phyloP scores from a whole-genome alignment of 1,140 invertebrate species.

The Platorchestia sp. region DNA sequence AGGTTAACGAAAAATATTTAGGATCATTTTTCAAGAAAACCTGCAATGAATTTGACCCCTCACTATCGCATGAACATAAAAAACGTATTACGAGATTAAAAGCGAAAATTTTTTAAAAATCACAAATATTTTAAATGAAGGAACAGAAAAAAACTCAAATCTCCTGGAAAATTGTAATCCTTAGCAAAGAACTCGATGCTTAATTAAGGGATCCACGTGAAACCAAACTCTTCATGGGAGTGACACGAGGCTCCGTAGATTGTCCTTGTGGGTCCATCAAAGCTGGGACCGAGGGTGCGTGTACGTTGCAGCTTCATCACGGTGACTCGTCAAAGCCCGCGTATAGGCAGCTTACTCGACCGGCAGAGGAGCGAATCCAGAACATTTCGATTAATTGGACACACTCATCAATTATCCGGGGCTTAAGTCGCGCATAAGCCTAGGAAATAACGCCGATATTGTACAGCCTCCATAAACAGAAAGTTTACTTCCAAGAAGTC shows the following conservation, averaged over 20 bases:
- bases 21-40: no score
- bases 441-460: not conserved
- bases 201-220: not conserved
- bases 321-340: not conserved
- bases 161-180: not conserved
- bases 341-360: slow-evolving; percentile 31
- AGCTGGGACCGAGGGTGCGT: not conserved
- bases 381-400: slow-evolving; percentile 53
- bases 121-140: not conserved
- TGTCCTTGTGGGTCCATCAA: not conserved
- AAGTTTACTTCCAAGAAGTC: not conserved
- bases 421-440: slow-evolving; percentile 14
- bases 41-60: no score
- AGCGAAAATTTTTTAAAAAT: no score
- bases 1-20: no score
- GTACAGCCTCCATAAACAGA: not conserved
- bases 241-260: not conserved
- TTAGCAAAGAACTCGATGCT: no score
- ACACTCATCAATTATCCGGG: slow-evolving; percentile 48
- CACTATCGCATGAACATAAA: no score
- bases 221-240: not conserved
- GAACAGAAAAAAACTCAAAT: not conserved
- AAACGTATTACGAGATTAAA: no score
- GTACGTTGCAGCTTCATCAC: not conserved
- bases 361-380: not conserved